Conservation (phyloP, 2,113 vertebrate species). For the Triplophysa tibetana region DNA sequence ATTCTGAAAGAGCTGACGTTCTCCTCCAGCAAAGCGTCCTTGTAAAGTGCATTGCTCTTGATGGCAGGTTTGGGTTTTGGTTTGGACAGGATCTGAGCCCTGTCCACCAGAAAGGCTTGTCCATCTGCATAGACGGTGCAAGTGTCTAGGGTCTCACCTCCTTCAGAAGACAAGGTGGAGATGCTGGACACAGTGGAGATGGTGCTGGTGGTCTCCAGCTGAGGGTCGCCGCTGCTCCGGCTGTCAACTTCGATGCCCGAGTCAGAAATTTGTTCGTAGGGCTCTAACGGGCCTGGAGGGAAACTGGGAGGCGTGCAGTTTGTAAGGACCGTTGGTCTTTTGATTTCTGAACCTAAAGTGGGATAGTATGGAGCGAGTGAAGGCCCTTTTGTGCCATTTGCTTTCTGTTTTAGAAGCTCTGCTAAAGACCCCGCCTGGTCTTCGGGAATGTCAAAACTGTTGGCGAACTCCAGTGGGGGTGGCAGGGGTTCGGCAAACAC, state of each 20-base stretch:
- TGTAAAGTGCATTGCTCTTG: constrained; percentile 85
- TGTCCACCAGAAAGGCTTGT: constrained; percentile 85
- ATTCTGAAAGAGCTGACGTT: constrained; percentile 79
- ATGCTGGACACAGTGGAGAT: constrained; percentile 92
- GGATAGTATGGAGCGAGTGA: constrained; percentile 65
- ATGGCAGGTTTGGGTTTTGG: constrained; percentile 86
- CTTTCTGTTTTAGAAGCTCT: constrained; percentile 77
- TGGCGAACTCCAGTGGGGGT: constrained; percentile 87
- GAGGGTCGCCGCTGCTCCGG: constrained; percentile 86
- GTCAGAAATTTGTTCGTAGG: constrained; percentile 82
- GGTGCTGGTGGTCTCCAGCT: constrained; percentile 90
- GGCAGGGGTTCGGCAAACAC: constrained; percentile 87
- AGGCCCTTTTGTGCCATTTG: constrained; percentile 65
- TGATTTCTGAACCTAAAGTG: constrained; percentile 66
- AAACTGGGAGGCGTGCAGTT: constrained; percentile 85
- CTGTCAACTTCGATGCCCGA: constrained; percentile 88
- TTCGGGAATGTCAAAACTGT: constrained; percentile 89
- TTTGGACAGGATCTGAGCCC: constrained; percentile 86
- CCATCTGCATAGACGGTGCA: constrained; percentile 91
- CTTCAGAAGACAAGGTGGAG: constrained; percentile 89
- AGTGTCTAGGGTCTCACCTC: constrained; percentile 83
- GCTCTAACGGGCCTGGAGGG: constrained; percentile 77
- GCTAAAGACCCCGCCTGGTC: constrained; percentile 71
- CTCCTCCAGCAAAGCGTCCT: constrained; percentile 81
- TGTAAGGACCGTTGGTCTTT: constrained; percentile 77